A percentile compares a stretch with the other conserved stretches of the same genome.
These are phyloP conservation scores for Megalops atlanticus DNA, from an alignment of 2,113 vertebrate species.

Conservation along the genomic window DNA sequence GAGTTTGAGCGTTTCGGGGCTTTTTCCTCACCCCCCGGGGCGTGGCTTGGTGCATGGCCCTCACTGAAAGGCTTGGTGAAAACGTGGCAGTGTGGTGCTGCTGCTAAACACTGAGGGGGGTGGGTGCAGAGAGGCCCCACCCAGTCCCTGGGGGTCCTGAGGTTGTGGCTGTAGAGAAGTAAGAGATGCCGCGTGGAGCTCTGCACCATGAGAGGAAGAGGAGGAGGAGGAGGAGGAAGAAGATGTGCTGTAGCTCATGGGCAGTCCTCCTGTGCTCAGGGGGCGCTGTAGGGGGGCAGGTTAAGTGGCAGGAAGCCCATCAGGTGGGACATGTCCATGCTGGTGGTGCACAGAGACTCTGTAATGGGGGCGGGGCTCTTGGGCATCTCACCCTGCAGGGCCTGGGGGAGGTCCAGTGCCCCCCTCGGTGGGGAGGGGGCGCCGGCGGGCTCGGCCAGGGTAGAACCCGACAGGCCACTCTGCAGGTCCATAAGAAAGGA, in stretches of 20 bases:
- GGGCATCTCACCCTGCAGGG: constrained; percentile 74
- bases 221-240: constrained; percentile 54
- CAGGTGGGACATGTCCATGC: constrained; percentile 93
- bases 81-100: constrained; percentile 92
- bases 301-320: constrained; percentile 92
- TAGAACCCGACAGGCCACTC: constrained; percentile 80
- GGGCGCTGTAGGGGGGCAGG: constrained; percentile 86
- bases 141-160: constrained; percentile 76
- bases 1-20: not conserved
- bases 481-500: constrained; percentile 92
- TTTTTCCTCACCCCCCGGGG: not conserved
- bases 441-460: constrained; percentile 72
- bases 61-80: constrained; percentile 95
- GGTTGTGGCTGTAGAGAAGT: constrained; percentile 76
- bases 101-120: constrained; percentile 88
- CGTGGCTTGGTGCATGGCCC: not conserved
- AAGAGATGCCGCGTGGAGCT: constrained; percentile 52
- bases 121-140: too few relatives aligned
- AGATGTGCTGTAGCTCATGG: constrained; percentile 84
- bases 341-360: constrained; percentile 88
- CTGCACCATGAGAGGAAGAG: constrained; percentile 42
- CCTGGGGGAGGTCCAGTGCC: constrained; percentile 77
- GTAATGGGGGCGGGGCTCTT: constrained; percentile 85
- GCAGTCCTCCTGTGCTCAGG: constrained; percentile 81
- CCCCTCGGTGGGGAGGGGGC: constrained; percentile 71